Evolutionary conservation across 2,113 vertebrate species (phyloP).

Genomic region (Hystrix brachyura): DNA sequence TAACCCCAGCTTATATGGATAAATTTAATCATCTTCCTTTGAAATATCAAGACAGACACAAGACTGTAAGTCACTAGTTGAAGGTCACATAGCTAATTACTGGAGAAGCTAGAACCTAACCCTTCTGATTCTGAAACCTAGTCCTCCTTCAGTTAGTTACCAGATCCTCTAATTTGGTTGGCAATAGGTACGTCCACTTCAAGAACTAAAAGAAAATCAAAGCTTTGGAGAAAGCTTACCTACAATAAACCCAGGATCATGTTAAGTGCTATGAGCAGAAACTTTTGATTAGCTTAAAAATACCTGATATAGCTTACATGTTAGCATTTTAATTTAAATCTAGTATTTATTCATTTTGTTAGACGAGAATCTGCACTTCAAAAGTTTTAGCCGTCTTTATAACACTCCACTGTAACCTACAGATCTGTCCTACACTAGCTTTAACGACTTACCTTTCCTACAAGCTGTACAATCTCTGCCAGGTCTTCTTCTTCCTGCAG

Average conservation of each 20-base stretch:
- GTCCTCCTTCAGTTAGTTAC: slow-evolving; percentile 36
- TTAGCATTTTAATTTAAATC: neutral
- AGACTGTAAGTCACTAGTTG: neutral
- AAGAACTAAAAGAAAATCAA: slow-evolving; percentile 46
- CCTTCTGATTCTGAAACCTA: neutral
- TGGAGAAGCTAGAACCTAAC: neutral
- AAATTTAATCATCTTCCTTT: neutral
- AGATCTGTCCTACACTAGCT: neutral
- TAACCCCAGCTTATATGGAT: neutral
- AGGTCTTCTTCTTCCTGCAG: slow-evolving; percentile 98
- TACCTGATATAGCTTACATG: neutral
- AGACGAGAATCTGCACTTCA: neutral
- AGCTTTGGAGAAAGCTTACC: neutral
- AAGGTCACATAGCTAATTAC: neutral
- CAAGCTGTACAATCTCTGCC: slow-evolving; percentile 98
- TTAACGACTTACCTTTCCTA: slow-evolving; percentile 93
- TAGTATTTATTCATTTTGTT: slow-evolving; percentile 1
- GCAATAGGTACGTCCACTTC: neutral
- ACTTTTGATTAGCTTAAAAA: slow-evolving; percentile 25
- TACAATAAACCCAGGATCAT: neutral
- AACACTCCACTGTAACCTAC: neutral
- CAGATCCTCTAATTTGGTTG: neutral
- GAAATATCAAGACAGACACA: neutral
- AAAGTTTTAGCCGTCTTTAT: neutral
- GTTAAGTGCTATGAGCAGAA: neutral